Evolutionary conservation across 1,140 invertebrate genomes (phyloP), one percentile per base, ranked within the genome.

Genomic region (Sinella curviseta): DNA sequence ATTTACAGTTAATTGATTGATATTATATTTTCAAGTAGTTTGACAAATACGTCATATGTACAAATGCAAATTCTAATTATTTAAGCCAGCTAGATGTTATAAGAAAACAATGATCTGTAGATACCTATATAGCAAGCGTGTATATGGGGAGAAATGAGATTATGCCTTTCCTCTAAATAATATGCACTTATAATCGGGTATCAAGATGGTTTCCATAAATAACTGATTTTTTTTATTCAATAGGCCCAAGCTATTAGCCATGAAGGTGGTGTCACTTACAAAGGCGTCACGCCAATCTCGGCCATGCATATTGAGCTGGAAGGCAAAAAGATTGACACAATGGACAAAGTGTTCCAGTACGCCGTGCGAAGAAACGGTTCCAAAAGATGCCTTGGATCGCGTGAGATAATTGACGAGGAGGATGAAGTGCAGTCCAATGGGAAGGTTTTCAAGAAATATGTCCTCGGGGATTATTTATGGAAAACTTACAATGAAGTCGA

Each of bases 391-490:
- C 89, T 99, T 33, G 98, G 98, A 16, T 97, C 95, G 0, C 89
- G 98, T 67, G 91, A 97, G 83, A 93, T 99, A 74, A 88, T 98
- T 2, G 92, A 92, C 70, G 97, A 98, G 86, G 95, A 97, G 85
- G 95, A 99, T 85, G 97, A 99, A 86, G 86, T 92, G 0, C 96
- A 99, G 86, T 91, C 93, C 0, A 97, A 98, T 87, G 97, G 97
- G 65, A 91, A 94, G 85, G 90, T 98, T 28, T 99, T 99, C 85
- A 98, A 98, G 88, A 99, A 99, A 86, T 94, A 95, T 87, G 94
- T 94, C 85, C 93, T 97, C 91, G 96, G 96, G 34, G 92, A 95
- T 8, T 99, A 99, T 87, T 90, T 92, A 81, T 99, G 97, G 97
- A 91, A 93, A 77, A 93, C 92, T 2, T 98, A 92, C 86, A 87